Conservation (phyloP, 2,113 vertebrate genomes). For the Thamnophis sirtalis region DNA sequence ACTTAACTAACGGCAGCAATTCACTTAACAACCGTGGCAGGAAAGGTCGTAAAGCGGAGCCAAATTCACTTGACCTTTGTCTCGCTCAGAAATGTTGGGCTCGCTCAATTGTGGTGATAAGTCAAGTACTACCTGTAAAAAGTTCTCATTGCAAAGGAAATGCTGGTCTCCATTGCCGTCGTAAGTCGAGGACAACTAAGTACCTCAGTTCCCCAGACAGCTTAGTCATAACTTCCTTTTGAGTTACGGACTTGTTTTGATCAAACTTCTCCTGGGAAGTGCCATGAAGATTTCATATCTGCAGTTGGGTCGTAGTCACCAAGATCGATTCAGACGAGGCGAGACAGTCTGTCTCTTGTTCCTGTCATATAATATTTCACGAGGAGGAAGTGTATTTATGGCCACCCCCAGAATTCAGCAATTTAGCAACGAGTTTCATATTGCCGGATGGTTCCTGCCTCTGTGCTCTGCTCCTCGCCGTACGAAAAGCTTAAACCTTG, state of each 20-base stretch:
- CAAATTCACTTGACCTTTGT: too few species aligned
- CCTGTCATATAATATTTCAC: constrained; percentile 61
- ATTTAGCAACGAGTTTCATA: constrained; percentile 55
- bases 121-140: too few species aligned
- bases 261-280: not conserved
- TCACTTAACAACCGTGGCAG: too few species aligned
- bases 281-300: constrained; percentile 14
- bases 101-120: too few species aligned
- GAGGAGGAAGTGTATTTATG: constrained; percentile 52
- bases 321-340: constrained; percentile 43
- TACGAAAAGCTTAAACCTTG: constrained; percentile 25
- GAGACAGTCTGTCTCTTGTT: constrained; percentile 52
- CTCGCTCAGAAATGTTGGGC: too few species aligned
- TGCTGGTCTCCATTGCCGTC: too few species aligned
- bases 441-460: constrained; percentile 22
- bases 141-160: too few species aligned
- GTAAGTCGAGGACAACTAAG: not conserved
- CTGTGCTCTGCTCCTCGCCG: constrained; percentile 30
- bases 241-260: not conserved
- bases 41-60: too few species aligned
- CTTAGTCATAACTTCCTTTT: not conserved
- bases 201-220: not conserved
- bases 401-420: constrained; percentile 52
- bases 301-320: constrained; percentile 35
- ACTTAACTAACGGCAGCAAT: too few species aligned